Evolutionary conservation across 2,888 invertebrate genomes (phyloP), one percentile per base, ranked within the genome.

Genomic region (Philopedon plagiatum): DNA sequence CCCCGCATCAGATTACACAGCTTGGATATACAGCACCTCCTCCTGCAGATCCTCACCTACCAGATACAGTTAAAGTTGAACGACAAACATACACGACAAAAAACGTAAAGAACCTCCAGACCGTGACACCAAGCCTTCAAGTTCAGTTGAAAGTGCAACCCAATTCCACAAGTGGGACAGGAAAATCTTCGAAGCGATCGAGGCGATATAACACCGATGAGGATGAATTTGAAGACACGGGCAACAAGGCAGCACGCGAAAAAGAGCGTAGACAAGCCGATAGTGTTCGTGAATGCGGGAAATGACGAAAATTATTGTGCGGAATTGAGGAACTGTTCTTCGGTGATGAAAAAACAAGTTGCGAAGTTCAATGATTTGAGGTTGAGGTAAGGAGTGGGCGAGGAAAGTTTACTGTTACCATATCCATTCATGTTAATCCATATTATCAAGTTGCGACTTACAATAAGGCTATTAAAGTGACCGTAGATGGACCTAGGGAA

Each of bases 301-400:
- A 99, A 99, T 86, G 99, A 99, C 81, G 99, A 99, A 86, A 99
- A 99, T 85, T 95, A 91, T 80, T 96, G 96, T 89, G 98, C 96
- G 0, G 99, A 99, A 84, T 86, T 99, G 79, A 89, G 97, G 79
- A 99, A 99, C 85, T 93, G 92, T 82, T 94, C 95, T 4, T 96
- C 99, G 0, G 92, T 96, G 78, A 96, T 99, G 94, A 98, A 97
- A 88, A 97, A 97, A 84, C 96, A 98, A 86, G 95, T 99, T 78
- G 99, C 99, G 34, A 97, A 98, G 87, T 99, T 99, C 89, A 98
- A 97, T 84, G 99, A 99, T 89, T 90, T 99, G 63, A 89, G 99
- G 82, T 99, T 99, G 98, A 99, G 65, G 99, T 99, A 5, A 90
- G 98, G 70, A 97, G 97, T 77, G 99, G 99, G 1, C 89, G 99